Base-by-base conservation (phyloP, 2,113 vertebrate species). In the Psammodynastes pulverulentus region DNA sequence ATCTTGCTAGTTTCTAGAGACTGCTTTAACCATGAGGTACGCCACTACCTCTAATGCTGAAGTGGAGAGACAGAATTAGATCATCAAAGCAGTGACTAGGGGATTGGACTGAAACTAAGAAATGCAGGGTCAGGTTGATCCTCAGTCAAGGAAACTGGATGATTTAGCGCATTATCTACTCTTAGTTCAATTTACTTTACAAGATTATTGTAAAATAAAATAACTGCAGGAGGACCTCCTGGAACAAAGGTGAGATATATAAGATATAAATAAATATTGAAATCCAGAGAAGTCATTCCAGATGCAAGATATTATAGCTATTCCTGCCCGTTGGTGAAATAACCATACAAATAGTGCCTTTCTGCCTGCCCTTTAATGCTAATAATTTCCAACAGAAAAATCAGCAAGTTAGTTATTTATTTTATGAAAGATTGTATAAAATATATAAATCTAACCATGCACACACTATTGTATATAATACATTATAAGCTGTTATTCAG, bases 351-450 rank as follows among this genome's bases (percentile, higher is more conserved):
- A 62, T 52, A 5, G 85, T 56, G 29, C 48, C 43, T n/a, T n/a
- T n/a, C n/a, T 45, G 24, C 84, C 87, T 86, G 52, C 23, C 43
- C 24, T 84, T 49, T 79, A 79, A 46, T 89, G 29, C 52, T 88
- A 62, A 39, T 88, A 29, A 53, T 9, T 29, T 84, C 39, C 9
- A 29, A 88, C 39, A 79, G 49, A 79, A 49, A 39, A 92, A 54
- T 54, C 91, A 88, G 45, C 15, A 84, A 54, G 54, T 56, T 39
- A 86, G 7, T 89, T 85, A 17, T 24, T 43, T 62, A 89, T 56
- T 92, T 92, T 34, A 89, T 84, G 34, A 84, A 53, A 84, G 62
- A 56, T 89, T 89, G 29, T 56, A 89, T 89, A 86, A 86, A 89
- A 85, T 26, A 89, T 15, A 49, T 92, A 86, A 86, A 85, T 23